phyloP scores from a whole-genome alignment of 1,140 invertebrate species.

The Callitettix versicolor region DNA sequence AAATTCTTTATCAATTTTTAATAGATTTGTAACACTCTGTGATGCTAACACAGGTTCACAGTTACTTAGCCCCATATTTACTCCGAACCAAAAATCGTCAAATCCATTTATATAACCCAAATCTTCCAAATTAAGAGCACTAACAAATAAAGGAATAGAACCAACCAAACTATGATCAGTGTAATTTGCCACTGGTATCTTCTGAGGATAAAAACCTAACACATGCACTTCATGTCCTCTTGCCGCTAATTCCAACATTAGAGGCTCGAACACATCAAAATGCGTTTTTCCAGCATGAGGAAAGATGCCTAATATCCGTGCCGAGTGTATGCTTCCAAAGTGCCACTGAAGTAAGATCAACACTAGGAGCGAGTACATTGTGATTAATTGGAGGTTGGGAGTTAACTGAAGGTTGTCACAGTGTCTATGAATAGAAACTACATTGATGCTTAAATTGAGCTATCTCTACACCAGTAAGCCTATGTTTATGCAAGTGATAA shows the following conservation, averaged over 20 bases:
- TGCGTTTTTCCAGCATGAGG: slow-evolving; percentile 30
- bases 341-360: too few species aligned
- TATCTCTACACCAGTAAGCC: too few species aligned
- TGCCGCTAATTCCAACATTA: slow-evolving; percentile 27
- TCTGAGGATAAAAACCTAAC: slow-evolving; percentile 35
- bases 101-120: not conserved
- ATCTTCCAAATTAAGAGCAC: not conserved
- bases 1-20: slow-evolving; percentile 31
- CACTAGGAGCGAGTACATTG: too few species aligned
- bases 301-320: slow-evolving; percentile 28
- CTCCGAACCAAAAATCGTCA: not conserved
- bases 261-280: slow-evolving; percentile 28
- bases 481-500: too few species aligned
- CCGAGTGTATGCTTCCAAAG: not conserved
- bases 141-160: slow-evolving; percentile 3
- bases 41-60: slow-evolving; percentile 1
- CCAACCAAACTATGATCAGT: slow-evolving; percentile 33
- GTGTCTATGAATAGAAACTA: too few species aligned
- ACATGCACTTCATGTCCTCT: slow-evolving; percentile 30
- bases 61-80: not conserved
- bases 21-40: slow-evolving; percentile 36
- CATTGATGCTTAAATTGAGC: too few species aligned
- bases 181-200: slow-evolving; percentile 38
- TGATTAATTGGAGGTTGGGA: too few species aligned
- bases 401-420: too few species aligned